Evolutionary conservation across 1,140 invertebrate species (phyloP).

Genomic region (Phenacoccus solenopsis): DNA sequence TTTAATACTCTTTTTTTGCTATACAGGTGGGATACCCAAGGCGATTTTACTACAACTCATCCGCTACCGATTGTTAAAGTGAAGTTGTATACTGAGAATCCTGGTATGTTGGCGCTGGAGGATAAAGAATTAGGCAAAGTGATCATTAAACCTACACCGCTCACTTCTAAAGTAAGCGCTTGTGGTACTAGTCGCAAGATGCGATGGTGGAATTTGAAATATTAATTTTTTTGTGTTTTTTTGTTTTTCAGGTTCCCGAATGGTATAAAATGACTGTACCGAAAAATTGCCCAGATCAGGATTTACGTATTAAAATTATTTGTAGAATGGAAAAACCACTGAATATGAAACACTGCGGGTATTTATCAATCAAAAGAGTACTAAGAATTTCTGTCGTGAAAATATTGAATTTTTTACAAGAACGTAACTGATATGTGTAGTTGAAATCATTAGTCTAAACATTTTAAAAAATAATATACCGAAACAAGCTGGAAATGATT

Average conservation of each 20-base stretch:
- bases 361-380: constrained; percentile 33
- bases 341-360: constrained; percentile 98
- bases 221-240: constrained; percentile 6
- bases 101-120: constrained; percentile 91
- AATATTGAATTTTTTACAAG: too few relatives aligned
- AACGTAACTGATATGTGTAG: too few relatives aligned
- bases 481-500: too few relatives aligned
- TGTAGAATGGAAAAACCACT: constrained; percentile 97
- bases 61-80: constrained; percentile 94
- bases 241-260: constrained; percentile 66
- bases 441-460: too few relatives aligned
- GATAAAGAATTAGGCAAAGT: constrained; percentile 97
- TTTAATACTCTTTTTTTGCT: constrained; percentile 17
- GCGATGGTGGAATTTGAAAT: too few relatives aligned
- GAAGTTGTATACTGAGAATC: constrained; percentile 93
- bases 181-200: too few relatives aligned
- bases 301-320: constrained; percentile 92
- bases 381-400: too few relatives aligned
- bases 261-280: constrained; percentile 95
- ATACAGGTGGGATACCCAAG: constrained; percentile 87
- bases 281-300: constrained; percentile 89
- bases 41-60: constrained; percentile 96
- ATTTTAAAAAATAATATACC: too few relatives aligned
- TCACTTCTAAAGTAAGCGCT: constrained; percentile 62
- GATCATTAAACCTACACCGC: constrained; percentile 75